phyloP scores from a whole-genome alignment of 2,888 invertebrate genomes.

The Synergus umbraculus region DNA sequence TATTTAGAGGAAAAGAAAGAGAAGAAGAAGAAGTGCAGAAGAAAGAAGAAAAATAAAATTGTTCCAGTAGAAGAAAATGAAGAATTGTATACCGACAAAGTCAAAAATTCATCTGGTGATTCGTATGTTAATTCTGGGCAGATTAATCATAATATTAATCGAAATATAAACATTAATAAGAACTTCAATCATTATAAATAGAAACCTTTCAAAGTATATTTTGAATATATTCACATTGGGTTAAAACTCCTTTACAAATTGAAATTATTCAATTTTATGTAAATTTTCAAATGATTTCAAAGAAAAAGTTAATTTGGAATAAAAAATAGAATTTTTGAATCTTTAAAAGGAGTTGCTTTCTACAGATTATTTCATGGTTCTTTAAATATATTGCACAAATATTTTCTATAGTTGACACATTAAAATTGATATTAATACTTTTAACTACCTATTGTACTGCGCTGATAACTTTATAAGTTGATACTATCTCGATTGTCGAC shows the following conservation, averaged over 20 bases:
- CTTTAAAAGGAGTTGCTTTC: not conserved
- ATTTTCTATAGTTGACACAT: not conserved
- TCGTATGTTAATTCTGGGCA: not conserved
- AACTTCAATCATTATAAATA: not conserved
- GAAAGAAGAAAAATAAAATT: not conserved
- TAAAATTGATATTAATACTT: not conserved
- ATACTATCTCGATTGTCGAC: not conserved
- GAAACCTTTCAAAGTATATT: not conserved
- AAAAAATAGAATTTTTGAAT: no score
- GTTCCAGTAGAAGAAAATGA: not conserved
- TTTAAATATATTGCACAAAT: not conserved
- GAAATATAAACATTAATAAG: not conserved
- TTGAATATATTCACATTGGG: no score
- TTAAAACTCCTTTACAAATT: not conserved
- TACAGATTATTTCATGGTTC: not conserved
- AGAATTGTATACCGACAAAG: not conserved
- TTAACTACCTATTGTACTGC: conserved; percentile 4
- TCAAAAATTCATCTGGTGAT: not conserved
- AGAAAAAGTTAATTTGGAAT: no score
- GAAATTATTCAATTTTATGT: not conserved
- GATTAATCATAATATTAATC: not conserved
- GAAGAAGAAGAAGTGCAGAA: not conserved
- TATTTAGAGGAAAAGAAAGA: not conserved
- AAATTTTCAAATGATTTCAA: no score
- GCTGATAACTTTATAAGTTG: not conserved